These are phyloP conservation scores for Lepidostoma basale DNA, from an alignment of 1,140 invertebrate species.

Conservation along the genomic window DNA sequence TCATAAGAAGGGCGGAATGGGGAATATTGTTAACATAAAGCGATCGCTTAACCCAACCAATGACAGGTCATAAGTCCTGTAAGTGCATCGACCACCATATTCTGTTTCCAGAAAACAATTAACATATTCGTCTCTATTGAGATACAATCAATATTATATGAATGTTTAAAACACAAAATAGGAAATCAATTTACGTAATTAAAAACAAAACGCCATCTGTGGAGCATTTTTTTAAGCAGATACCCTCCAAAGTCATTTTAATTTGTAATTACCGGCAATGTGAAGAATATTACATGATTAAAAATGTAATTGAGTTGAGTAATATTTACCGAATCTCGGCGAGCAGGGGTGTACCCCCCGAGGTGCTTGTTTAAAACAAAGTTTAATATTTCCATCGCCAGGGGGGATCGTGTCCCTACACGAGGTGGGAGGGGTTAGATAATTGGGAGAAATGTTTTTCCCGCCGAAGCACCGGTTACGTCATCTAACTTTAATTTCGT, in stretches of 20 bases:
- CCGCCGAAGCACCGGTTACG: background rate
- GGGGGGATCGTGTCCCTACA: background rate
- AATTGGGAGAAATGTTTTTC: background rate
- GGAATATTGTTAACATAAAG: no score
- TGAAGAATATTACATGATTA: background rate
- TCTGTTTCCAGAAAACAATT: no score
- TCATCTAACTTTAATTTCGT: background rate
- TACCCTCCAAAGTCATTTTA: background rate
- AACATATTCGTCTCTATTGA: no score
- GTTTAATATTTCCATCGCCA: background rate
- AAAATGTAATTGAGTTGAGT: background rate
- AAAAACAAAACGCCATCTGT: background rate
- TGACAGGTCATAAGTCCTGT: no score
- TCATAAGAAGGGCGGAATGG: no score
- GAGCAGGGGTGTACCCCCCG: background rate
- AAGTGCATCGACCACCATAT: no score
- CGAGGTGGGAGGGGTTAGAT: background rate
- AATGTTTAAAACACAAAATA: no score
- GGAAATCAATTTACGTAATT: background rate
- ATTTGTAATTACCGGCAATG: background rate
- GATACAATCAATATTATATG: no score
- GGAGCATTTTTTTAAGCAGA: background rate
- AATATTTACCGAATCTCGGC: background rate
- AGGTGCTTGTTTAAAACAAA: background rate
- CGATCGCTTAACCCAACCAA: no score